Percentiles rank a stretch among this genome's conserved stretches.
Conservation (phyloP, 2,888 invertebrate species). For the Tribolium freemani region DNA sequence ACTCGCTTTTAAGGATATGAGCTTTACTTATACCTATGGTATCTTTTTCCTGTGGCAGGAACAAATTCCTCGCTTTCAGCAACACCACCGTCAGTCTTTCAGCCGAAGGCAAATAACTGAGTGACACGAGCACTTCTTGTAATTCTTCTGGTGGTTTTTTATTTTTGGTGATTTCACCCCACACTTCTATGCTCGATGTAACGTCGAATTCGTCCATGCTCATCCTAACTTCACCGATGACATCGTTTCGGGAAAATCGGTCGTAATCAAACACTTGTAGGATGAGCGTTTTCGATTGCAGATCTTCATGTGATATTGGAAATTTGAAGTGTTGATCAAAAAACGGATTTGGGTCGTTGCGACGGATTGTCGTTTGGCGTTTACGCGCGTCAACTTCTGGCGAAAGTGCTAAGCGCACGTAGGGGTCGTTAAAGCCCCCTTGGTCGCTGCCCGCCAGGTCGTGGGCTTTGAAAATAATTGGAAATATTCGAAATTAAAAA, state of each 20-base stretch:
- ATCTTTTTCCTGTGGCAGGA: constrained; percentile 79
- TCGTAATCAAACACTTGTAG: constrained; percentile 80
- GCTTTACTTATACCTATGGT: constrained; percentile 71
- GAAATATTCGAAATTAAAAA: not conserved
- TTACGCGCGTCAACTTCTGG: constrained; percentile 89
- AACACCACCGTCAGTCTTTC: constrained; percentile 74
- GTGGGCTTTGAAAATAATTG: constrained; percentile 73
- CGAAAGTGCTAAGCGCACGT: constrained; percentile 83
- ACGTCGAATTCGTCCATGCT: constrained; percentile 84
- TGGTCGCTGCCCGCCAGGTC: constrained; percentile 87
- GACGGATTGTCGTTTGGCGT: constrained; percentile 86
- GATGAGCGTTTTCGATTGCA: constrained; percentile 82
- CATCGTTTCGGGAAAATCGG: constrained; percentile 88
- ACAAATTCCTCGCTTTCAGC: constrained; percentile 86
- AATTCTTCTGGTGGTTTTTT: constrained; percentile 86
- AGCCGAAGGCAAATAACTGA: constrained; percentile 87
- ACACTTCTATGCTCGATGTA: constrained; percentile 83
- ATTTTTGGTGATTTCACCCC: constrained; percentile 89
- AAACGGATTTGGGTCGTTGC: constrained; percentile 88
- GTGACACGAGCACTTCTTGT: constrained; percentile 85
- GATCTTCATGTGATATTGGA: constrained; percentile 89
- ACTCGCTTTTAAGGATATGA: not conserved
- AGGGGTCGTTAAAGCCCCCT: constrained; percentile 92
- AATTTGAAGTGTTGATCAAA: constrained; percentile 95
- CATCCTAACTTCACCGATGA: constrained; percentile 86